Evolutionary conservation across 2,888 invertebrate genomes (phyloP).

Genomic region (Malthinus flaveolus): DNA sequence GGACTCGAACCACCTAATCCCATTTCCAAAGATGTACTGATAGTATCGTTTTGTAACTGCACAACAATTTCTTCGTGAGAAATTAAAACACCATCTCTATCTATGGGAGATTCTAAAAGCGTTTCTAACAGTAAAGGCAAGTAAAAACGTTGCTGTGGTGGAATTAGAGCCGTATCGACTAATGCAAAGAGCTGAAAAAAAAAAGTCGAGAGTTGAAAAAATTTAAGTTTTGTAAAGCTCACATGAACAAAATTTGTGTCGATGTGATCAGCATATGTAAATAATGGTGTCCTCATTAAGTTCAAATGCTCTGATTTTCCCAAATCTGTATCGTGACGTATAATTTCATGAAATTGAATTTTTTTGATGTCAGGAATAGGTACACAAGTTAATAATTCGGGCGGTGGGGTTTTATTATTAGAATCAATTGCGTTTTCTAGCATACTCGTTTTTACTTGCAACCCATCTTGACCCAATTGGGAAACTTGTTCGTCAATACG

Average conservation of each 20-base stretch:
- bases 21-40: conserved; percentile 63
- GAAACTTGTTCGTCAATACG: conserved; percentile 69
- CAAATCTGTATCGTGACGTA: conserved; percentile 53
- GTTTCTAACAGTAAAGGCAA: conserved; percentile 76
- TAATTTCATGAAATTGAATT: conserved; percentile 68
- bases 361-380: conserved; percentile 74
- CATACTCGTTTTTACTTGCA: conserved; percentile 63
- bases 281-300: conserved; percentile 69
- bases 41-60: conserved; percentile 75
- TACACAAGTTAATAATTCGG: conserved; percentile 71
- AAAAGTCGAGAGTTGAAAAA: conserved; percentile 4
- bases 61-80: conserved; percentile 75
- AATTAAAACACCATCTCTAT: conserved; percentile 60
- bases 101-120: conserved; percentile 75
- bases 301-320: conserved; percentile 58
- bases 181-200: conserved; percentile 69
- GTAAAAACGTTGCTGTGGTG: conserved; percentile 66
- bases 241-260: conserved; percentile 86
- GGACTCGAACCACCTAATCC: conserved; percentile 61
- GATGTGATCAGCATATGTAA: conserved; percentile 77
- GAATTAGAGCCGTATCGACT: conserved; percentile 68
- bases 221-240: conserved; percentile 51
- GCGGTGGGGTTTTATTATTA: conserved; percentile 77
- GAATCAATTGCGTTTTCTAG: conserved; percentile 71
- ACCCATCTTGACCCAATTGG: conserved; percentile 68